These are phyloP conservation scores for Eudasyphora cyanicolor DNA, from an alignment of 2,888 invertebrate species.

Conservation along the genomic window DNA sequence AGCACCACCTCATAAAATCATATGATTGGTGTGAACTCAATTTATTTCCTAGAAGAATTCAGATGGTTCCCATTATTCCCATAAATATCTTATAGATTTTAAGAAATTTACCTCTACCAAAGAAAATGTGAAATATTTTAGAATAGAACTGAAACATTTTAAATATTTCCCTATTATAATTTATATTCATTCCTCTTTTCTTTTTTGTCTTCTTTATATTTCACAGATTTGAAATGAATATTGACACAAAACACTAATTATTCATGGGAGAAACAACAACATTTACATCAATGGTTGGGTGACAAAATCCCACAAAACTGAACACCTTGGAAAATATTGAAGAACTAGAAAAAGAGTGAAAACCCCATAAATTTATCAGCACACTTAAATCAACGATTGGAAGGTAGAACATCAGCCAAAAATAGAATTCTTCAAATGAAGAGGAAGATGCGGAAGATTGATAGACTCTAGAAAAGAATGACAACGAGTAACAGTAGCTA, in stretches of 20 bases:
- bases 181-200: conserved; percentile 12
- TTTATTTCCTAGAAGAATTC: too few relatives aligned
- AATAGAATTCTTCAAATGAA: not conserved
- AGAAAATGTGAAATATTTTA: too few relatives aligned
- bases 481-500: not conserved
- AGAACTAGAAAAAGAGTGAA: not conserved
- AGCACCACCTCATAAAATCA: too few relatives aligned
- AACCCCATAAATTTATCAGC: not conserved
- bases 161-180: not conserved
- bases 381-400: not conserved
- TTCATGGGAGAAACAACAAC: not conserved
- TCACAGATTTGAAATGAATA: conserved; percentile 60
- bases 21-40: too few relatives aligned
- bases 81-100: too few relatives aligned
- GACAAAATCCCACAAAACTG: not conserved
- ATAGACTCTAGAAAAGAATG: not conserved
- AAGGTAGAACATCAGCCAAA: not conserved
- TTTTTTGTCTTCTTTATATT: conserved; percentile 1
- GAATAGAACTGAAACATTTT: not conserved
- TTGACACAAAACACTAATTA: conserved; percentile 36
- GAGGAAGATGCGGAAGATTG: not conserved
- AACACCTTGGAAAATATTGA: conserved; percentile 15
- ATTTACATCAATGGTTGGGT: not conserved
- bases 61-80: too few relatives aligned
- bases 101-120: too few relatives aligned